Evolutionary conservation across 2,113 vertebrate species (phyloP).

Genomic region (Eidolon helvum): DNA sequence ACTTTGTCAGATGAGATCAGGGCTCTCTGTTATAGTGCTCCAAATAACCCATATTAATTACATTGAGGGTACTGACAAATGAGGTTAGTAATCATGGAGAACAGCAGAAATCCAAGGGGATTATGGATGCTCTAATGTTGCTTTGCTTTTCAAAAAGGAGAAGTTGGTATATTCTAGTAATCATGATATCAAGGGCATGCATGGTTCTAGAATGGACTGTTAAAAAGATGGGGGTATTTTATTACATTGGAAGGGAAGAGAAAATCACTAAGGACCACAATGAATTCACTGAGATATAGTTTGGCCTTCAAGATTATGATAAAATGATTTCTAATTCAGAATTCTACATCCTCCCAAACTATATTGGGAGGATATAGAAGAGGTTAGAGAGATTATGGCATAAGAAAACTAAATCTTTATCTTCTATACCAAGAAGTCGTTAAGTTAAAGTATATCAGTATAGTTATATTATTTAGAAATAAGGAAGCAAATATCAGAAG

Average conservation of each 20-base stretch:
- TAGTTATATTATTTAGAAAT: constrained; percentile 27
- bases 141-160: constrained; percentile 43
- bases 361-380: background rate
- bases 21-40: constrained; percentile 42
- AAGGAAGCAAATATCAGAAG: constrained; percentile 7
- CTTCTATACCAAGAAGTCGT: background rate
- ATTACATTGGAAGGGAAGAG: background rate
- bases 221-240: background rate
- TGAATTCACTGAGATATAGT: background rate
- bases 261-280: background rate
- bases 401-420: background rate
- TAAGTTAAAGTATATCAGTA: background rate
- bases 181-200: background rate
- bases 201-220: background rate
- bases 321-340: constrained; percentile 41
- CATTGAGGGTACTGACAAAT: constrained; percentile 40
- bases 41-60: constrained; percentile 66
- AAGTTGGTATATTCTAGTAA: constrained; percentile 43
- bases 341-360: background rate
- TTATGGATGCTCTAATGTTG: constrained; percentile 30
- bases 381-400: background rate
- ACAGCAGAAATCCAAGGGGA: constrained; percentile 48
- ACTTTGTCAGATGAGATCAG: constrained; percentile 57
- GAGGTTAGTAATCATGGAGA: constrained; percentile 57
- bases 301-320: background rate